These are phyloP conservation scores for Oeneis ivallda DNA, from an alignment of 2,888 invertebrate species.

Conservation along the genomic window DNA sequence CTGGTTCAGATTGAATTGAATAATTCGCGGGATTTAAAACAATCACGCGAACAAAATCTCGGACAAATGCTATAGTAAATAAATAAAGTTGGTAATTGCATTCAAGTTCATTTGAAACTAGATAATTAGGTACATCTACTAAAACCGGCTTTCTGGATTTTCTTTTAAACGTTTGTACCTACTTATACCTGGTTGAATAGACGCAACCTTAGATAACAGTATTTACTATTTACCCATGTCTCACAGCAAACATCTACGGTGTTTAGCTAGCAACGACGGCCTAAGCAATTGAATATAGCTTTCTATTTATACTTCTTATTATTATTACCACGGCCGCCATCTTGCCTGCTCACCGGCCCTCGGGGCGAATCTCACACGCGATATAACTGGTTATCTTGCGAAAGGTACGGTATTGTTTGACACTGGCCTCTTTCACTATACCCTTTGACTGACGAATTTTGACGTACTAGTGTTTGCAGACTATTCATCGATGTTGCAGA, in stretches of 20 bases:
- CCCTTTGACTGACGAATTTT: no score
- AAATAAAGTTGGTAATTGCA: no score
- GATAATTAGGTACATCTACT: no score
- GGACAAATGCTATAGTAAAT: no score
- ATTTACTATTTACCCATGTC: conserved; percentile 10
- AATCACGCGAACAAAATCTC: no score
- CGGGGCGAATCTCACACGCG: background rate
- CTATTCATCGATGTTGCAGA: no score
- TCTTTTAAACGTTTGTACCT: background rate
- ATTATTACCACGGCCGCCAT: conserved; percentile 25
- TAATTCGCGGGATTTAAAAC: no score
- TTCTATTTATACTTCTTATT: conserved; percentile 25
- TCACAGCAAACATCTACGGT: conserved; percentile 2
- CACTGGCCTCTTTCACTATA: no score
- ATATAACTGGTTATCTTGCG: background rate
- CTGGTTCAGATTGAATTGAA: no score
- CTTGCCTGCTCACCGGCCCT: conserved; percentile 1
- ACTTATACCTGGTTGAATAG: background rate
- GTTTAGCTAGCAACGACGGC: background rate
- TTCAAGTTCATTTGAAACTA: no score
- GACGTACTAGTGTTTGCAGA: no score
- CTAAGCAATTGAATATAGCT: conserved; percentile 6
- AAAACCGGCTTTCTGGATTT: background rate
- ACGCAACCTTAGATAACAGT: conserved; percentile 4
- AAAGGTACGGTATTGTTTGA: no score